Evolutionary conservation across 1,140 invertebrate genomes (phyloP).

Genomic region (Lucilia sericata): DNA sequence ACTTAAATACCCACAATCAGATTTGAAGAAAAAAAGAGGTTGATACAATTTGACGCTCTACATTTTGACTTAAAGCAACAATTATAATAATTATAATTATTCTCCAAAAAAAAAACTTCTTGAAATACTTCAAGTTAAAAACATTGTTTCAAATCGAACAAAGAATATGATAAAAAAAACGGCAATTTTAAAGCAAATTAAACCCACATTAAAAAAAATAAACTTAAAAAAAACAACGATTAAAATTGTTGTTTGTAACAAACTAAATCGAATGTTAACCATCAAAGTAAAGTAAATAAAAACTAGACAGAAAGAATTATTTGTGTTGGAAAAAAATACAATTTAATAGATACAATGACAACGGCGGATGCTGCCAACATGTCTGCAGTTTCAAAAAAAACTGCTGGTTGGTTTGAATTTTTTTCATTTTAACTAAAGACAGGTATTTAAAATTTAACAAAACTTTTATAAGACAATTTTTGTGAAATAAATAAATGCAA

Average conservation of each 20-base stretch:
- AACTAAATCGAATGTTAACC: neutral
- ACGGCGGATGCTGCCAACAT: conserved; percentile 32
- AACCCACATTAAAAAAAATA: conserved; percentile 8
- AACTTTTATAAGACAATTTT: neutral
- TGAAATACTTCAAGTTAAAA: neutral
- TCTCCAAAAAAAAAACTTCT: neutral
- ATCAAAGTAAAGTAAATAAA: neutral
- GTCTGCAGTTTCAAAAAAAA: neutral
- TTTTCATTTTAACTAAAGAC: too few relatives aligned
- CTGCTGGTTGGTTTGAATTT: too few relatives aligned
- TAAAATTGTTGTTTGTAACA: neutral
- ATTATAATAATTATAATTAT: neutral
- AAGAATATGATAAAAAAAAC: neutral
- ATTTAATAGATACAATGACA: neutral
- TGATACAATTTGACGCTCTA: conserved; percentile 10
- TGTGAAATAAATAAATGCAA: too few relatives aligned
- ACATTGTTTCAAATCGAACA: neutral
- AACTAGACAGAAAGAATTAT: neutral
- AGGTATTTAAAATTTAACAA: neutral
- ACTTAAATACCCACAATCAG: conserved; percentile 9
- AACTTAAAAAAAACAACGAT: neutral
- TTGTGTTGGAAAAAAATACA: too few relatives aligned
- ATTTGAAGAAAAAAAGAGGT: neutral
- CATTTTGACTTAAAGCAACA: neutral
- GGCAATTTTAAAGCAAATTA: neutral